Evolutionary conservation across 2,888 invertebrate species (phyloP), one percentile per base, ranked within the genome.

Genomic region (Heliconius aoede): DNA sequence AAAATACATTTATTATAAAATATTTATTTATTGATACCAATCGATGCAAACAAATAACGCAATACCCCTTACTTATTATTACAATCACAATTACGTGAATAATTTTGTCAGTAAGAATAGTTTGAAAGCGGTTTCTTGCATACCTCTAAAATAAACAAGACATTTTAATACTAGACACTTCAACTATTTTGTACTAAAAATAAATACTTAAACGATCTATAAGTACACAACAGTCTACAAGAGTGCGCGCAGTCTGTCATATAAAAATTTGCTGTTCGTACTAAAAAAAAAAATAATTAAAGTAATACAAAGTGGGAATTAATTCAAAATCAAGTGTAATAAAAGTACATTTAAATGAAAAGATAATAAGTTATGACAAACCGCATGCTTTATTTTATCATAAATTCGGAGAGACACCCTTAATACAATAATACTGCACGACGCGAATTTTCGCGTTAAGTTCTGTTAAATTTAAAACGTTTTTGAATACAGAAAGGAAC

Each of bases 181-280:
- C 69, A 60, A 51, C 55, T 78, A 68, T 26, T 32, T 77, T 74
- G 76, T 78, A 79, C 78, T 76, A 76, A 64, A 55, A 74, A 74
- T 76, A 74, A 76, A 76, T 76, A 76, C 76, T 77, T 73, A 73
- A 74, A 18, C 26, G 40, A 32, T 32, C 46, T 26, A 73, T 78
- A 78, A 76, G 76, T 76, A 74, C 79, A 55, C 26, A 65, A 24
- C 62, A 64, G 69, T 77, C 68, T 58, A 51, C 28, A 61, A 28
- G 55, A 24, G 21, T 67, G n/a, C 40, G n/a, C 72, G 51, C 60
- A 76, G 65, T 40, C 24, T 61, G 73, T 26, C 76, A 67, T 67
- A 26, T 24, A 13, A 18, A 55, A 55, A 26, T 36, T n/a, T 32
- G 5, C 11, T 55, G 30, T 21, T 26, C 7, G 11, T n/a, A 28